Percentiles rank a stretch among this genome's conserved stretches.
Evolutionary conservation across 2,113 vertebrate species (phyloP).

Genomic region (Bubo scandiacus): DNA sequence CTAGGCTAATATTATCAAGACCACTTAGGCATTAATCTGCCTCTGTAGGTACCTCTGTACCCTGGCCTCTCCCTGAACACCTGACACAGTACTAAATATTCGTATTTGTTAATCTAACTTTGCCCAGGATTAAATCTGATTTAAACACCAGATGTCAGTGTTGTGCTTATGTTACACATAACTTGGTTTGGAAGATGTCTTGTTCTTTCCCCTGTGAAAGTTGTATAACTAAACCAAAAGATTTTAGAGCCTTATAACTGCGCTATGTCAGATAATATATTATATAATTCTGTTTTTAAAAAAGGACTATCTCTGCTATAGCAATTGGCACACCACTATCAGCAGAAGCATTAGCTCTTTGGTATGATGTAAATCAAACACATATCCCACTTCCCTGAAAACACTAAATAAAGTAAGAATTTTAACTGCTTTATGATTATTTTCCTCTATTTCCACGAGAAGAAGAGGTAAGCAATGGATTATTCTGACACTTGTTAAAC

Average conservation of each 20-base stretch:
- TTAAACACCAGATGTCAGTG: constrained; percentile 78
- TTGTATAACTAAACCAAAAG: background rate
- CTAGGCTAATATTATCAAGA: background rate
- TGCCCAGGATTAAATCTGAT: background rate
- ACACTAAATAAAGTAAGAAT: background rate
- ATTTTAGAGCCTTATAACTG: background rate
- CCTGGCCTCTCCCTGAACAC: background rate
- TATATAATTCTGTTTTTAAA: background rate
- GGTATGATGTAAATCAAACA: background rate
- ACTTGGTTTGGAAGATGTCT: background rate
- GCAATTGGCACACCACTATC: background rate
- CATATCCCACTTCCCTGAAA: background rate
- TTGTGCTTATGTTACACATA: constrained; percentile 70
- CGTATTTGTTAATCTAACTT: background rate
- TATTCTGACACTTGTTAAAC: background rate
- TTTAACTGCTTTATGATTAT: background rate
- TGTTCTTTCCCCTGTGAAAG: background rate
- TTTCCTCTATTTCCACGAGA: background rate
- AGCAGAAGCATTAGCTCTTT: background rate
- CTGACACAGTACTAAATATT: background rate
- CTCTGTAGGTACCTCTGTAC: background rate
- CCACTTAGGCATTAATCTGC: fast-evolving
- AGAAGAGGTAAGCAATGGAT: background rate
- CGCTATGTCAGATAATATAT: background rate
- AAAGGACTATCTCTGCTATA: background rate